These are phyloP conservation scores for Entomyzon cyanotis DNA, from an alignment of 2,113 vertebrate genomes.

Conservation along the genomic window DNA sequence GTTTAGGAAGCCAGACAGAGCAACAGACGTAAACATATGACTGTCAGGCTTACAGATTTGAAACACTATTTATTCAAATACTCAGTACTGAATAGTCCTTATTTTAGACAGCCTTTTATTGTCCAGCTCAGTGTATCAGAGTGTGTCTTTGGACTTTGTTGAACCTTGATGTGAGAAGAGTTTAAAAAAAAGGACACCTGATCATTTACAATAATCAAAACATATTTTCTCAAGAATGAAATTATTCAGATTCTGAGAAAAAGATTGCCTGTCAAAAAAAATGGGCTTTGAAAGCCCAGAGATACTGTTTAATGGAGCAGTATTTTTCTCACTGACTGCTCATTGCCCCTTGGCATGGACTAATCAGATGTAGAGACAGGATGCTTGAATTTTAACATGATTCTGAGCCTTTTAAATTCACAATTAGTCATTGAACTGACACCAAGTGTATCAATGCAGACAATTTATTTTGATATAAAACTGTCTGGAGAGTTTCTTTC, in stretches of 20 bases:
- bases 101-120: not conserved
- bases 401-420: slow-evolving; percentile 33
- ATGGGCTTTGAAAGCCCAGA: not conserved
- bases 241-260: not conserved
- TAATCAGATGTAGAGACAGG: slow-evolving; percentile 22
- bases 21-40: not conserved
- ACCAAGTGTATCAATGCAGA: not conserved
- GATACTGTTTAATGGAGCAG: not conserved
- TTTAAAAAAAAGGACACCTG: not conserved
- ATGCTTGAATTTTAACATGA: slow-evolving; percentile 32
- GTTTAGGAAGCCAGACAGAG: not conserved
- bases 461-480: slow-evolving; percentile 26
- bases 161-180: not conserved
- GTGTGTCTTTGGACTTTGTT: not conserved
- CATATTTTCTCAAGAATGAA: not conserved
- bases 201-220: not conserved
- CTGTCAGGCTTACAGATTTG: not conserved
- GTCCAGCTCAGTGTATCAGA: not conserved
- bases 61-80: not conserved
- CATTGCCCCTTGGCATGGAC: not conserved
- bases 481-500: not conserved
- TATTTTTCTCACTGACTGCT: slow-evolving; percentile 22
- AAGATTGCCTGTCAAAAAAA: not conserved
- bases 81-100: not conserved
- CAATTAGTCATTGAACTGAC: slow-evolving; percentile 37